Base-by-base conservation (phyloP, 2,888 invertebrate genomes). In the Synanthedon formicaeformis region DNA sequence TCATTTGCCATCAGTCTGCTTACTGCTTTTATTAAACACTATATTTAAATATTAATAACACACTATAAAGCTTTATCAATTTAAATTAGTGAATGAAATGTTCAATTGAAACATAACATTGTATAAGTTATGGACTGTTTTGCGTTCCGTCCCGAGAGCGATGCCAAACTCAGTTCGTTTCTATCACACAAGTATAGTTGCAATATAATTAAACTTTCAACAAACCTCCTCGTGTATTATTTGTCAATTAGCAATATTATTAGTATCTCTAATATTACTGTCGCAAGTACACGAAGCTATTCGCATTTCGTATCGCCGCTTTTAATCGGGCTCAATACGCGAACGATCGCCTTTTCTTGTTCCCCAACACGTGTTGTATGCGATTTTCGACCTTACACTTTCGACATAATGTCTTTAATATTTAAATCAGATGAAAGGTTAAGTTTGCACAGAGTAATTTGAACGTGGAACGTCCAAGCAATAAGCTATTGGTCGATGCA, bases 401-500 rank as follows among this genome's bases (percentile, higher is more conserved):
- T 56, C 3, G 54, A 40, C 11, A 59, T 65, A 63, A 54, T 48
- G 62, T 51, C 50, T 53, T 51, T 41, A 51, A 52, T 55, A 18
- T 55, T 61, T 56, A 54, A 55, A 57, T 52, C n/a, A 53, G 6
- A 53, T 52, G 60, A 52, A 59, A 60, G 56, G 60, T 60, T 65
- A 63, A 62, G 57, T 65, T 71, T 67, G 73, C 61, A 56, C 66
- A 63, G 65, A 65, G 71, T 73, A 74, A 72, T 76, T 75, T 69
- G 71, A 75, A 73, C 76, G 67, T 62, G 58, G 64, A 71, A 70
- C 67, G 75, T 75, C 75, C 78, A 69, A 77, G 78, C 75, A 74
- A 79, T 81, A 81, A 79, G 81, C 75, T 82, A 82, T 80, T 75
- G 76, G 75, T 60, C 62, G 66, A 59, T 76, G 80, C 85, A 85